These are phyloP conservation scores for Diaphora mendica DNA, from an alignment of 2,888 invertebrate genomes.

Conservation along the genomic window DNA sequence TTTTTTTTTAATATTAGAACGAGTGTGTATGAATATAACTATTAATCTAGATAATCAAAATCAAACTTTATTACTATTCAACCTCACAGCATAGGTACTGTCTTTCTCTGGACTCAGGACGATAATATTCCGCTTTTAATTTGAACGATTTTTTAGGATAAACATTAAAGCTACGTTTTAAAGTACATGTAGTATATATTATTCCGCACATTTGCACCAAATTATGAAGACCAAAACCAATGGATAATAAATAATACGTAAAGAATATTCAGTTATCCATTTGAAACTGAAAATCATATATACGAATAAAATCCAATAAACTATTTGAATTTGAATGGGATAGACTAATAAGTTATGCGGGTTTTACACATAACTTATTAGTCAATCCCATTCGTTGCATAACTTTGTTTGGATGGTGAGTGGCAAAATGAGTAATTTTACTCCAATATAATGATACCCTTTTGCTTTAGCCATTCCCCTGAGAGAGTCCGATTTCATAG, in stretches of 20 bases:
- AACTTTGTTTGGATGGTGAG: background rate
- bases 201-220: background rate
- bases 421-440: conserved; percentile 14
- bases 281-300: background rate
- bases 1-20: no score
- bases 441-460: conserved; percentile 13
- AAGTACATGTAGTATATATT: background rate
- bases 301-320: no score
- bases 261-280: background rate
- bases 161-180: background rate
- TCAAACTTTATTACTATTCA: no score
- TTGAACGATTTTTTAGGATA: background rate
- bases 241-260: background rate
- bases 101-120: background rate
- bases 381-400: conserved; percentile 10
- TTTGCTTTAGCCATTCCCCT: conserved; percentile 18
- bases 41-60: no score
- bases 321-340: no score
- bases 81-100: no score
- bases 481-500: conserved; percentile 27
- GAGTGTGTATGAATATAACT: no score
- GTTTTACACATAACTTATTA: background rate
- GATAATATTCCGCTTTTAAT: background rate
- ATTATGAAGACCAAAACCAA: background rate
- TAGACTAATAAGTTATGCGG: no score